Percentiles rank a stretch among this genome's conserved stretches.
phyloP scores from a whole-genome alignment of 2,888 invertebrate species.

The Odontocerum albicorne region DNA sequence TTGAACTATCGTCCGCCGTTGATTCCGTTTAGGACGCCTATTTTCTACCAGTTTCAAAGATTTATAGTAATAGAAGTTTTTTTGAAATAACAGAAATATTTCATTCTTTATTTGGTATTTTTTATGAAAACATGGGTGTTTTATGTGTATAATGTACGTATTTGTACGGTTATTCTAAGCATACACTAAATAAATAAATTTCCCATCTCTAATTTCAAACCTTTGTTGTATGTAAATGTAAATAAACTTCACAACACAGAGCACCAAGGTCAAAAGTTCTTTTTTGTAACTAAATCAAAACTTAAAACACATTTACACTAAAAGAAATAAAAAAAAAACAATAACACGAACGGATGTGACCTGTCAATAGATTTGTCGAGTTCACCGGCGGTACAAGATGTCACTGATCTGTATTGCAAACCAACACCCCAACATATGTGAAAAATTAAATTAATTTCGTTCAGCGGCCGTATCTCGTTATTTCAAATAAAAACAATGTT shows the following conservation, averaged over 20 bases:
- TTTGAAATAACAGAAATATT: too few species aligned
- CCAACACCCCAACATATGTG: constrained; percentile 30
- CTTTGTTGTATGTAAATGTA: constrained; percentile 21
- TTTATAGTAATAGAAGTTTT: too few species aligned
- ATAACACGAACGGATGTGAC: constrained; percentile 1
- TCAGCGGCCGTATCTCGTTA: too few species aligned
- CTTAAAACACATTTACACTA: neutral
- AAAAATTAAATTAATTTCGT: too few species aligned
- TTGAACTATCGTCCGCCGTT: too few species aligned
- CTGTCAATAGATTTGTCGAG: constrained; percentile 17
- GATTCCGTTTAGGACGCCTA: constrained; percentile 6
- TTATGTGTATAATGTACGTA: too few species aligned
- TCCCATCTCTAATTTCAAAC: too few species aligned
- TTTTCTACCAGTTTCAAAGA: constrained; percentile 8
- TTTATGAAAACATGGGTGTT: too few species aligned
- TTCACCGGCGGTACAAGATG: constrained; percentile 27
- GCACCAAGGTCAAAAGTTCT: constrained; percentile 8
- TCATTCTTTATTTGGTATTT: too few species aligned
- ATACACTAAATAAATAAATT: too few species aligned
- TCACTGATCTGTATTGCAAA: constrained; percentile 16
- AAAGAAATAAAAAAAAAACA: neutral
- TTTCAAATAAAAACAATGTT: too few species aligned
- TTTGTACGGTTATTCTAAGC: too few species aligned
- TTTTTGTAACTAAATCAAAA: neutral
- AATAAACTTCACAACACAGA: constrained; percentile 5